A percentile compares a stretch with the other conserved stretches of the same genome.
phyloP scores from a whole-genome alignment of 2,113 vertebrate species.

The Psilopsiagon aurifrons region DNA sequence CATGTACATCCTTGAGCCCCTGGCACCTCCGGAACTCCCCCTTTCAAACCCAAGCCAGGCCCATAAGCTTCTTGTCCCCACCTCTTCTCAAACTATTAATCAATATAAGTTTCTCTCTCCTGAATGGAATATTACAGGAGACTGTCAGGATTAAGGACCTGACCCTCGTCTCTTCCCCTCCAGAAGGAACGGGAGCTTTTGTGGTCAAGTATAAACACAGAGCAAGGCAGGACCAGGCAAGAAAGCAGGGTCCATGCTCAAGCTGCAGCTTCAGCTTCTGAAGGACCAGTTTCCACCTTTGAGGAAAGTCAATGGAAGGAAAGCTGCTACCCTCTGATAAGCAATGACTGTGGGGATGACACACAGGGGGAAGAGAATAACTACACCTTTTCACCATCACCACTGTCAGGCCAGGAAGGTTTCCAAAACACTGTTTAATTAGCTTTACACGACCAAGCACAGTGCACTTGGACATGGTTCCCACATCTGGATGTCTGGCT shows the following conservation, averaged over 20 bases:
- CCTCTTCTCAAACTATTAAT: background rate
- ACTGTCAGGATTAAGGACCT: background rate
- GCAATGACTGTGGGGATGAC: background rate
- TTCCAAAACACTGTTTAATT: background rate
- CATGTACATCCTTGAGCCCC: rapidly evolving
- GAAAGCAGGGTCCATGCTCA: background rate
- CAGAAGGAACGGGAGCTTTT: background rate
- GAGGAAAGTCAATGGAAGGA: background rate
- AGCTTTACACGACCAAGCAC: background rate
- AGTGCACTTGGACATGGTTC: rapidly evolving
- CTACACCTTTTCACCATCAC: background rate
- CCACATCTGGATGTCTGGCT: background rate
- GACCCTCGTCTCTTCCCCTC: background rate
- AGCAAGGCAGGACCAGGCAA: background rate
- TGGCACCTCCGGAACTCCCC: background rate
- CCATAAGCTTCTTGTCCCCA: background rate
- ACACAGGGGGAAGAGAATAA: background rate
- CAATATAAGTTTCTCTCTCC: background rate
- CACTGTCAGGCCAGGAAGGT: background rate
- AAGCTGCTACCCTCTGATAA: background rate
- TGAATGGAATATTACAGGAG: background rate
- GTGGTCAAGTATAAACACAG: background rate
- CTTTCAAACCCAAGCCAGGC: background rate
- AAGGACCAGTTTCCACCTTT: background rate
- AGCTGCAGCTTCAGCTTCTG: background rate